Conservation (phyloP, 2,797 vertebrate species). For the Falco columbarius region DNA sequence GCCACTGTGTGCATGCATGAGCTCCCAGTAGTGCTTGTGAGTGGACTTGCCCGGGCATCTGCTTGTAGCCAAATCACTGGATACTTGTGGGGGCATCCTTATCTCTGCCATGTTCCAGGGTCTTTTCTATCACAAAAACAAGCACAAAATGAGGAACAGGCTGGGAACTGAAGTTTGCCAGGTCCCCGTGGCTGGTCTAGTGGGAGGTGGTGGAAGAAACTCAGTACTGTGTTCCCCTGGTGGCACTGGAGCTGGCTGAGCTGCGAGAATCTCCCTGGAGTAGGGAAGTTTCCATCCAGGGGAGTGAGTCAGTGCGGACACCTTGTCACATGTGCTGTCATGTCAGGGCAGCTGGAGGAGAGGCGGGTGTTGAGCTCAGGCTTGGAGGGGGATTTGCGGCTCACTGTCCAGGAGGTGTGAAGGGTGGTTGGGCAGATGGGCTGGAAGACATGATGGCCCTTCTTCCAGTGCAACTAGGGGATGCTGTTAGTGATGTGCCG, state of each 20-base stretch:
- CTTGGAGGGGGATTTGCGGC: neutral
- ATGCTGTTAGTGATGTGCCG: neutral
- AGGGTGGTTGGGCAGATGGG: neutral
- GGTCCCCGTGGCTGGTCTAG: neutral
- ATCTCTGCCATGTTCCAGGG: neutral
- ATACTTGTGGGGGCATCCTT: neutral
- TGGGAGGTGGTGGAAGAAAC: neutral
- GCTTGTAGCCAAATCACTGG: neutral
- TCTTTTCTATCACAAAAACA: neutral
- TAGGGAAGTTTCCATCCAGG: neutral
- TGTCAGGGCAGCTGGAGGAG: neutral
- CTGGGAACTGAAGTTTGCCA: fast-evolving
- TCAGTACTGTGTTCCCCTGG: fast-evolving
- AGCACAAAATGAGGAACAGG: neutral
- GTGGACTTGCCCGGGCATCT: neutral
- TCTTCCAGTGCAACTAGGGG: neutral
- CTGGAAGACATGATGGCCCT: neutral
- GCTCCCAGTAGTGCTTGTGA: neutral
- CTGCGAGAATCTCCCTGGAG: neutral
- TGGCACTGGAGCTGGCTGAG: neutral
- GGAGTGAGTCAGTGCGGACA: neutral
- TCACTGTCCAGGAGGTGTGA: neutral
- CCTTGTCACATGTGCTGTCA: neutral
- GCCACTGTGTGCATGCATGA: neutral
- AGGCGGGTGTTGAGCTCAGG: neutral